Conservation (phyloP, 2,113 vertebrate genomes). For the Pandion haliaetus region DNA sequence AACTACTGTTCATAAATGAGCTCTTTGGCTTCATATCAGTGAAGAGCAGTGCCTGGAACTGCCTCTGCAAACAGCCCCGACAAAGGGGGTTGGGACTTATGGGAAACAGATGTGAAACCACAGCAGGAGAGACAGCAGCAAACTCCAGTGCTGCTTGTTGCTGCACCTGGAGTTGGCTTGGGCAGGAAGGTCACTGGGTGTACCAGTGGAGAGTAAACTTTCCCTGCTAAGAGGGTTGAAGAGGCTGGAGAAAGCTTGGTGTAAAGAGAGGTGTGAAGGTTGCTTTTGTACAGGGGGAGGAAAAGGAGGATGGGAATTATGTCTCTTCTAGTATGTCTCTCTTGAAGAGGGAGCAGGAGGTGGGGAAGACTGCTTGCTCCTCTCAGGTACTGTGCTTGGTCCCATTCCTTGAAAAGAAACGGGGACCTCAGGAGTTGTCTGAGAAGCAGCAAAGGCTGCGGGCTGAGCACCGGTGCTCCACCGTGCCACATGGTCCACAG, state of each 20-base stretch:
- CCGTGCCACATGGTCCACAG: fast-evolving
- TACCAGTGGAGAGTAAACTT: background rate
- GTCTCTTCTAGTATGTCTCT: background rate
- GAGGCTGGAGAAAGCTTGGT: background rate
- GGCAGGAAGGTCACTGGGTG: background rate
- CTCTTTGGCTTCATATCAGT: background rate
- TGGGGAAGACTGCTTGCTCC: background rate
- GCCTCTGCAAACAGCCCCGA: background rate
- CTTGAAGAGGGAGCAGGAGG: background rate
- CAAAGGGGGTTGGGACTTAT: background rate
- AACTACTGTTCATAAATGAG: background rate
- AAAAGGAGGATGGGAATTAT: background rate
- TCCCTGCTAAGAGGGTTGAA: background rate
- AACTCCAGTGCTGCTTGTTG: background rate
- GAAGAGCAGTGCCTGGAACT: background rate
- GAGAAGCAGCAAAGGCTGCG: background rate
- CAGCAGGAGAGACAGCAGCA: background rate
- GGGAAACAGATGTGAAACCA: background rate
- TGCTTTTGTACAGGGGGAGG: background rate
- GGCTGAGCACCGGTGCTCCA: too few species aligned
- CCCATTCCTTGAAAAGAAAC: background rate
- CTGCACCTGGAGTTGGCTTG: background rate
- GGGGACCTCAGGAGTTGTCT: background rate
- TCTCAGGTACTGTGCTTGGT: background rate
- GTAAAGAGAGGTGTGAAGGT: background rate